phyloP scores from a whole-genome alignment of 2,113 vertebrate genomes.

The Crotalus helleri region DNA sequence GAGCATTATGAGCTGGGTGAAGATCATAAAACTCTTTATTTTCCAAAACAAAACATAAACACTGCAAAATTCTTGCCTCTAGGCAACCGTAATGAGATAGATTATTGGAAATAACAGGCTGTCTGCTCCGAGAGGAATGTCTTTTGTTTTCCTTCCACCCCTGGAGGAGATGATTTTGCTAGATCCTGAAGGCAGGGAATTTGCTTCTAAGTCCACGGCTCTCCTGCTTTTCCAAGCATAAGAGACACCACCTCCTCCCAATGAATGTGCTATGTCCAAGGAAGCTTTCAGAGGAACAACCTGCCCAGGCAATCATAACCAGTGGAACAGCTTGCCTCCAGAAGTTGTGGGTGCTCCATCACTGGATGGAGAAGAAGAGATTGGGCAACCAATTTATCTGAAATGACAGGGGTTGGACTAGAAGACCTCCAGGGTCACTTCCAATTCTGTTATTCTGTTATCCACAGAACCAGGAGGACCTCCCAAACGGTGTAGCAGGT shows the following conservation, averaged over 20 bases:
- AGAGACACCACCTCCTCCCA: background rate
- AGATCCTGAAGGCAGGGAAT: background rate
- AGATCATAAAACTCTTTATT: slow-evolving; percentile 9
- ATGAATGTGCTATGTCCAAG: background rate
- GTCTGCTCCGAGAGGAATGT: background rate
- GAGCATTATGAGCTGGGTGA: background rate
- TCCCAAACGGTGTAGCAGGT: too few relatives aligned
- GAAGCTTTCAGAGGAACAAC: background rate
- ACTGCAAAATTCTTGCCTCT: slow-evolving; percentile 5
- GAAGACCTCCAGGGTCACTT: background rate
- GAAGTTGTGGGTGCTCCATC: background rate
- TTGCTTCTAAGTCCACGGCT: background rate
- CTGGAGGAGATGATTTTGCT: background rate
- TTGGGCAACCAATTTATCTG: background rate
- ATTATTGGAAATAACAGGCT: background rate
- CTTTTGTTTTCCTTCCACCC: background rate
- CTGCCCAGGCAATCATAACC: background rate
- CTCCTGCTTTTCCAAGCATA: background rate
- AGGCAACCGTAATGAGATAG: background rate
- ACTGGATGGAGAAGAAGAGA: background rate
- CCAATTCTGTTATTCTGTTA: too few relatives aligned
- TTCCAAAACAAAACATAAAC: background rate
- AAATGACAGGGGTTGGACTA: too few relatives aligned
- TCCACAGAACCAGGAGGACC: too few relatives aligned
- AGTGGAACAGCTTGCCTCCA: too few relatives aligned